Percentiles rank a stretch among this genome's conserved stretches.
Conservation (phyloP, 2,888 invertebrate species). For the Agriopis marginaria region DNA sequence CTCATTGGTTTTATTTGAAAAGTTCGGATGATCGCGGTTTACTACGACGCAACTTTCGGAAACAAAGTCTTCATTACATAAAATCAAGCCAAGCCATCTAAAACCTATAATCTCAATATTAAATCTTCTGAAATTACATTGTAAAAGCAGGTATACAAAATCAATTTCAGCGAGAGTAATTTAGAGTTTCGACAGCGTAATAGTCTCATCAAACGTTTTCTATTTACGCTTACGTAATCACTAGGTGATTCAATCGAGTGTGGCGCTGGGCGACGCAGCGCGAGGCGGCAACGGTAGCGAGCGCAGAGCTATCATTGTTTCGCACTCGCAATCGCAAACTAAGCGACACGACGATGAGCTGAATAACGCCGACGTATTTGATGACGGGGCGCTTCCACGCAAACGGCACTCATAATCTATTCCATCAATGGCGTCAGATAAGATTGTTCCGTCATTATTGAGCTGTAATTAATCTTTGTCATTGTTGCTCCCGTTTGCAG, state of each 20-base stretch:
- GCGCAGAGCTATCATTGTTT: constrained; percentile 34
- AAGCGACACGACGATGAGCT: constrained; percentile 45
- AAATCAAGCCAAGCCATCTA: constrained; percentile 18
- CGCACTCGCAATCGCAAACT: constrained; percentile 44
- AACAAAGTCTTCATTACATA: constrained; percentile 25
- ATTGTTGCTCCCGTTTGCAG: constrained; percentile 69
- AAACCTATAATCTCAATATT: constrained; percentile 17
- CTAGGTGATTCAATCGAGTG: constrained; percentile 30
- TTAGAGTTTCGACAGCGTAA: constrained; percentile 33
- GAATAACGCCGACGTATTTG: constrained; percentile 50
- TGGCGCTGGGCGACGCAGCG: neutral
- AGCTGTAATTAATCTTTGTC: constrained; percentile 79
- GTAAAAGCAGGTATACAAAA: constrained; percentile 28
- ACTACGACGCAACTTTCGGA: constrained; percentile 58
- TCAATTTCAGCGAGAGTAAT: constrained; percentile 30
- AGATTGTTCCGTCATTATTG: constrained; percentile 74
- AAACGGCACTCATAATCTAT: constrained; percentile 64
- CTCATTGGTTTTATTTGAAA: constrained; percentile 80
- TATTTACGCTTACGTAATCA: constrained; percentile 32
- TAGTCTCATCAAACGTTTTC: constrained; percentile 36
- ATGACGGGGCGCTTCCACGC: constrained; percentile 59
- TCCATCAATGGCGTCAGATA: constrained; percentile 69
- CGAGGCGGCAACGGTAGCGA: constrained; percentile 5
- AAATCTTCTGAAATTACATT: constrained; percentile 21
- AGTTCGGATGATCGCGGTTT: constrained; percentile 73